Evolutionary conservation across 2,797 vertebrate species (phyloP), one percentile per base, ranked within the genome.

Genomic region (Macropodus opercularis): DNA sequence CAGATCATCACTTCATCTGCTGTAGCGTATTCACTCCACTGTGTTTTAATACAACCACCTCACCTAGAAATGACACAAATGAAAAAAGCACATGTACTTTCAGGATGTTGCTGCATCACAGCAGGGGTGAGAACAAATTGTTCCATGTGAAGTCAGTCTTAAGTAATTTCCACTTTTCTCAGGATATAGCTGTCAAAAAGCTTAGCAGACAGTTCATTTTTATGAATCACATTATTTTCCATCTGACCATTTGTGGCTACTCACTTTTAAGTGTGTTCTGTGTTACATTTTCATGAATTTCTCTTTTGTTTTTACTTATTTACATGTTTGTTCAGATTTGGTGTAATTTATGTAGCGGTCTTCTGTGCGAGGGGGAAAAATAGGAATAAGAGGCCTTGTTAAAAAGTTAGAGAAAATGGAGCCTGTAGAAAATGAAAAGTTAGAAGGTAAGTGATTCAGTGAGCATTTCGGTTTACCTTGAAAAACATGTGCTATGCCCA

Each of bases 171-270:
- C 21, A 15, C 61, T 68, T 39, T 47, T 68, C 58, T 73, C 66
- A 39, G 38, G 51, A 76, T 87, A 63, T 42, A 83, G 63, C 71
- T 83, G 80, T 89, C 83, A 86, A 14, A 68, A 43, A 36, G 62
- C 62, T 58, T 14, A 70, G 52, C 52, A 59, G 41, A 61, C 51
- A 29, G 49, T 43, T 59, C 10, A 31, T 47, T 55, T 64, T 64
- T 57, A 43, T 38, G 50, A 69, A 81, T 35, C 6, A 0, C 7
- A 32, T 53, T 42, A 19, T 69, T 63, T 54, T 50, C 21, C 1
- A 32, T 70, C 26, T 72, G 34, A 61, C 56, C 53, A 43, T 48
- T 57, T 60, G 35, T 2, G 2, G 12, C 15, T 34, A 17, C 31
- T 29, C 21, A 8, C n/a, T 3, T 18, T 47, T 34, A 27, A n/a